Base-by-base conservation (phyloP, 2,113 vertebrate species). In the Sebastes fasciatus region DNA sequence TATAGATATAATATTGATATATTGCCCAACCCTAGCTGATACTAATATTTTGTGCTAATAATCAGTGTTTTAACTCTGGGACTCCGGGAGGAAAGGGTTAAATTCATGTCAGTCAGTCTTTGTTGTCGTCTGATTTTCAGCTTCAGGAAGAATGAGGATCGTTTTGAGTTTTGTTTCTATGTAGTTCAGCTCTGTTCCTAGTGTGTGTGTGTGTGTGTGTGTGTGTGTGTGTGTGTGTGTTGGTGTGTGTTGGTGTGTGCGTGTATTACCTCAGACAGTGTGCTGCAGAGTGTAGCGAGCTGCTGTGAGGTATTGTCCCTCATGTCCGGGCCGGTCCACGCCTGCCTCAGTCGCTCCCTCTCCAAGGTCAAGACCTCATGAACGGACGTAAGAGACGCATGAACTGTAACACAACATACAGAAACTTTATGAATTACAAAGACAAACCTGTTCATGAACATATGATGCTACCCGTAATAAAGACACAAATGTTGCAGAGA, bases 361-460 rank as follows among this genome's bases (percentile, higher is more conserved):
- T 96, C 96, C 79, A 93, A 2, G 2, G 88, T 77, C 76, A 96
- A 49, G 4, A 91, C 88, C 5, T 96, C 94, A 57, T 96, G 91
- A 9, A 96, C 21, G 8, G 91, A 91, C 77, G 90, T 94, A 43
- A 96, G 92, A 52, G 94, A 94, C 0, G 77, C 2, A 42, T 96
- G 92, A 13, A 96, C 96, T 96, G 86, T 3, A 88, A 86, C 40
- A 85, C 19, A 80, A 2, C 8, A 62, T 0, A 11, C 13, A 55
- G 2, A 76, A 14, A 19, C 4, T 14, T 10, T 9, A 11, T 21
- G 16, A 8, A 62, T 57, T 4, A 67, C 19, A 64, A 65, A 65
- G 13, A 61, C 6, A 3, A 19, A 58, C 26, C 2, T 3, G 55
- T 62, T 45, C 6, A 63, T 45, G 14, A 14, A 21, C 4, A 63